Evolutionary conservation across 2,113 vertebrate genomes (phyloP), one percentile per base, ranked within the genome.

Genomic region (Cynopterus brachyotis): DNA sequence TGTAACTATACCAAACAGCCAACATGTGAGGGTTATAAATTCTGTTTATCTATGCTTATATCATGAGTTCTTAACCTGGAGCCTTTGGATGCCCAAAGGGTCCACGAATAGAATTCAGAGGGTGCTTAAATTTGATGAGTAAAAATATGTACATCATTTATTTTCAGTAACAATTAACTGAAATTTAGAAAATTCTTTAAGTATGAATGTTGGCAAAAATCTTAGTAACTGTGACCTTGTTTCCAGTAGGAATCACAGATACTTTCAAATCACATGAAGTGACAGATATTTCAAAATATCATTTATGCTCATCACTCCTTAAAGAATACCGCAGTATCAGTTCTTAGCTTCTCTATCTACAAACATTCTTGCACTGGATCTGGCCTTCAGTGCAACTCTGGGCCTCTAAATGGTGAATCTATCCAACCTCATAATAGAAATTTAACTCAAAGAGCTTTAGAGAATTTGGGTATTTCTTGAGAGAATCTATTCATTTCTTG

Each of bases 91-190:
- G 15, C n/a, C 28, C 11, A 47, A 66, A 86, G 15, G 5, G 24
- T 75, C 9, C 1, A 13, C 35, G 15, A 42, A 19, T 64, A 64
- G 53, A 91, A 94, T 75, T 75, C 17, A 91, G 30, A 73, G 11
- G 1, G 47, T 72, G 11, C 12, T 76, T 72, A 22, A 81, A 72
- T 10, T 72, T 86, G 4, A 50, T 62, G 72, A 20, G 13, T 79
- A 28, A 80, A 92, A 92, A 85, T 53, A 40, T 64, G 22, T 50
- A 37, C 5, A 57, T 83, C 30, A 50, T 86, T 57, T 90, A 57
- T 90, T 84, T 95, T 92, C n/a, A 95, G 24, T 24, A 89, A 89
- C 1, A 64, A 94, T 91, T 72, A 95, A 82, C 32, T 53, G 47
- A 86, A 88, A 84, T 45, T 88, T 76, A 81, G 13, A 60, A 95